Percentiles rank a stretch among this genome's conserved stretches.
Conservation (phyloP, 2,888 invertebrate species). For the Machimus rusticus region DNA sequence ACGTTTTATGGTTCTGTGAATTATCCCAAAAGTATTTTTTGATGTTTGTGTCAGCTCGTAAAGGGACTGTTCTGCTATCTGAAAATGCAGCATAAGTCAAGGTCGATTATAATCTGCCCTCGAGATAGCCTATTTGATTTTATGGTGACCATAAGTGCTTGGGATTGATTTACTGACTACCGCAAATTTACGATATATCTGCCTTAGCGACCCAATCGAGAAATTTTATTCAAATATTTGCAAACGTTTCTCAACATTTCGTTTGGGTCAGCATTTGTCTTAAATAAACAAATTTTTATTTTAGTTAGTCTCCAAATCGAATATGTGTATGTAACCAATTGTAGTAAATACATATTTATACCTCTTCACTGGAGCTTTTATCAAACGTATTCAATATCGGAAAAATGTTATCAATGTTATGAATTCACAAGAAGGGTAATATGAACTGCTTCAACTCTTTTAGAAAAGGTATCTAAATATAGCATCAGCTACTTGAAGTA, state of each 20-base stretch:
- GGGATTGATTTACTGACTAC: conserved; percentile 9
- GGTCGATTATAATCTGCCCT: conserved; percentile 14
- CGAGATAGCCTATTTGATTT: conserved; percentile 5
- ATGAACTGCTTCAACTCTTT: neutral
- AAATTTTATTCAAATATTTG: conserved; percentile 9
- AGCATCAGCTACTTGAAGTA: neutral
- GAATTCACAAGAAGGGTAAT: neutral
- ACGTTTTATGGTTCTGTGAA: conserved; percentile 13
- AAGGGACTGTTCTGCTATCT: conserved; percentile 14
- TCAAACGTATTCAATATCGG: neutral
- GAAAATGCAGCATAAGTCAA: conserved; percentile 25
- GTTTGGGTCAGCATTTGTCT: neutral
- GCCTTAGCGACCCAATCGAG: neutral
- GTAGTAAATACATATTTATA: neutral
- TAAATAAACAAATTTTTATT: neutral
- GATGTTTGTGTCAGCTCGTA: conserved; percentile 23
- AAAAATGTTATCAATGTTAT: neutral
- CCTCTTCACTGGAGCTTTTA: neutral
- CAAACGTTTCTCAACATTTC: neutral
- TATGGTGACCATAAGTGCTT: conserved; percentile 12
- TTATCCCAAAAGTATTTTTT: conserved; percentile 17
- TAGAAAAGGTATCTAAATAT: neutral
- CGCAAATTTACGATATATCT: neutral
- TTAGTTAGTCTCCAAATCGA: neutral
- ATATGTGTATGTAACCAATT: neutral